Base-by-base conservation (phyloP, 2,113 vertebrate genomes). In the Epinephelus moara region DNA sequence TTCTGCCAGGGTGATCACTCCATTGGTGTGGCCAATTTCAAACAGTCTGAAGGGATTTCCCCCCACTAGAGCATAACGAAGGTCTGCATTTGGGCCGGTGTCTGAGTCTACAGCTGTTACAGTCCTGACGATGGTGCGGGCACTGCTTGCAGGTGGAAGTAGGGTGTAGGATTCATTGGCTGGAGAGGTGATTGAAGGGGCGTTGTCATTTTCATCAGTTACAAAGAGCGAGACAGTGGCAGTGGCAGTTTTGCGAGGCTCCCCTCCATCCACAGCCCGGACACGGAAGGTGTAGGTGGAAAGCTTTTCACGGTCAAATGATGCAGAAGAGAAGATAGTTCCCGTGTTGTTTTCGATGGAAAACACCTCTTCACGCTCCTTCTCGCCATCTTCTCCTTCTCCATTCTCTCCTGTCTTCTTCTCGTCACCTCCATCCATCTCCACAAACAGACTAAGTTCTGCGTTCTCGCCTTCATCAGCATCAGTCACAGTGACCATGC, bases 401-500 rank as follows among this genome's bases (percentile, higher is more conserved):
- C 2, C 25, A 55, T 83, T 88, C 52, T 96, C 95, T 19, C 70
- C 91, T 10, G 59, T 59, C 70, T 57, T 93, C 82, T 75, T 93
- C 73, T 85, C 90, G 0, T 94, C 94, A 0, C 52, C 88, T 63
- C 92, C 95, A 64, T 96, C 96, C 81, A 96, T 95, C 80, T 97
- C 96, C 17, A 98, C 95, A 12, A 96, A 97, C n/a, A 99, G 95
- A 71, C 97, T 97, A 75, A 99, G 96, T 78, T 99, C 97, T 0
- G 97, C 98, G 0, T 99, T 99, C 86, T 96, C 96, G 3, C 98
- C 98, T 82, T 97, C 96, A 77, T 99, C 98, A 0, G 97, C 96
- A 45, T 99, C 98, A 76, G 98, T 98, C 63, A 99, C 98, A 0
- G 98, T 99, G 66, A 99, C 97, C 98, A 99, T 99, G 30, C 98